phyloP scores from a whole-genome alignment of 2,888 invertebrate genomes.

The Machimus atricapillus region DNA sequence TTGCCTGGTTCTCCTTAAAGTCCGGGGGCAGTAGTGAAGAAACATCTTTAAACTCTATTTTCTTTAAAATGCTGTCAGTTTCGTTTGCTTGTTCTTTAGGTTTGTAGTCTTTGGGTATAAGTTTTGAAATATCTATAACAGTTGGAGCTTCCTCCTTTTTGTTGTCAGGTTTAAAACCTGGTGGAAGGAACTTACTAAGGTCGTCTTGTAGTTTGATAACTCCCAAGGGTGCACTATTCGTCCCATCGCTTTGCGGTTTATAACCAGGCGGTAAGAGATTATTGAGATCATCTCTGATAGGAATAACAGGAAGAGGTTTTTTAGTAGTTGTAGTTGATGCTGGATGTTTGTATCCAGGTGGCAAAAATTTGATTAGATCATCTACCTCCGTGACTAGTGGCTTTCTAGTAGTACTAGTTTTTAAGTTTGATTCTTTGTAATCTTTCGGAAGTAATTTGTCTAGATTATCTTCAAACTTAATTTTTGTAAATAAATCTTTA shows the following conservation, averaged over 20 bases:
- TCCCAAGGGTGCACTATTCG: constrained; percentile 47
- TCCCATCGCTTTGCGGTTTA: constrained; percentile 55
- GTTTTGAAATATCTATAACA: constrained; percentile 64
- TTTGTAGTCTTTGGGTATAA: constrained; percentile 72
- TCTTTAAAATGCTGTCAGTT: constrained; percentile 50
- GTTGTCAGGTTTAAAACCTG: constrained; percentile 64
- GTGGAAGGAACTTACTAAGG: constrained; percentile 68
- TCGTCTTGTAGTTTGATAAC: constrained; percentile 57
- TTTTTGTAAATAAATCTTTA: constrained; percentile 56
- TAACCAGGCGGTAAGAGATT: constrained; percentile 69
- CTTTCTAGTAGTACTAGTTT: constrained; percentile 58
- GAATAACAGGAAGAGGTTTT: constrained; percentile 49
- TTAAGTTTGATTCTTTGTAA: constrained; percentile 63
- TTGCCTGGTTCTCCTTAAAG: constrained; percentile 61
- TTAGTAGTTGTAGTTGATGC: constrained; percentile 54
- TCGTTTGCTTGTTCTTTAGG: constrained; percentile 48
- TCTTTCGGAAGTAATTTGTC: constrained; percentile 65
- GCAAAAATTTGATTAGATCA: constrained; percentile 69
- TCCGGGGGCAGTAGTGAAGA: constrained; percentile 66
- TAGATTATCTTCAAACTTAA: constrained; percentile 58
- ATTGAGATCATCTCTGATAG: constrained; percentile 62
- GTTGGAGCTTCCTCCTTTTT: constrained; percentile 47
- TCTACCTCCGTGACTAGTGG: constrained; percentile 63
- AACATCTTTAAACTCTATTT: constrained; percentile 60
- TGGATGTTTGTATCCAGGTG: constrained; percentile 70